Percentiles rank a stretch among this genome's conserved stretches.
These are phyloP conservation scores for Hofmannophila pseudospretella DNA, from an alignment of 2,888 invertebrate genomes.

Conservation along the genomic window DNA sequence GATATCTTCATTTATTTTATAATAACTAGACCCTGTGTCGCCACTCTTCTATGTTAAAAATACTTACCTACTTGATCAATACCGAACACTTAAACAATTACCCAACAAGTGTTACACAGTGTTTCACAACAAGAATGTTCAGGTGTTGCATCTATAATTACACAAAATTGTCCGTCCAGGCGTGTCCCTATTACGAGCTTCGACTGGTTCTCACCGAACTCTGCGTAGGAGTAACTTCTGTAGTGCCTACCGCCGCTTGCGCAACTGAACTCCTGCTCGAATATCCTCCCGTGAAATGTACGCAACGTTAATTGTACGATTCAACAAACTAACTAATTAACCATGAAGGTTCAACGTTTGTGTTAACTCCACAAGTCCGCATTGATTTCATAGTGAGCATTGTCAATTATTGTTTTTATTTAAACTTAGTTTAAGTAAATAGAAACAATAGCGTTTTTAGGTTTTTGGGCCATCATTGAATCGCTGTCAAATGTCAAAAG, in stretches of 20 bases:
- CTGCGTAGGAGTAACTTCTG: slow-evolving; percentile 16
- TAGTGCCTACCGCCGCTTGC: slow-evolving; percentile 20
- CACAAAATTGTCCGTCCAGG: slow-evolving; percentile 25
- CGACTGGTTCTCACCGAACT: slow-evolving; percentile 25
- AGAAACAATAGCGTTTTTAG: background rate
- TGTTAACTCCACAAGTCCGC: slow-evolving; percentile 34
- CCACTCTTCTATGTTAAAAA: too few species aligned
- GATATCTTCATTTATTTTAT: too few species aligned
- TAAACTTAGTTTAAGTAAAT: background rate
- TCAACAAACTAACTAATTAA: slow-evolving; percentile 55
- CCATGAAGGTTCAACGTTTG: slow-evolving; percentile 47
- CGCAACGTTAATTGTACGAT: slow-evolving; percentile 52
- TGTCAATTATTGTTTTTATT: slow-evolving; percentile 15
- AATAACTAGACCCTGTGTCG: too few species aligned
- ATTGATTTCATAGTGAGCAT: slow-evolving; percentile 25
- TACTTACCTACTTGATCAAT: too few species aligned
- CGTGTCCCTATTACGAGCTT: slow-evolving; percentile 20
- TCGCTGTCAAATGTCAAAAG: too few species aligned
- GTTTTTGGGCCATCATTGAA: background rate
- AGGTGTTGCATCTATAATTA: slow-evolving; percentile 27
- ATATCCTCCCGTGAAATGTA: slow-evolving; percentile 34
- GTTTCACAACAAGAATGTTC: slow-evolving; percentile 28
- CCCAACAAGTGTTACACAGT: slow-evolving; percentile 12
- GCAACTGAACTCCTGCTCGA: slow-evolving; percentile 31
- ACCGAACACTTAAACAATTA: background rate